Conservation (phyloP, 2,113 vertebrate species). For the Calyptommatus sinebrachiatus region DNA sequence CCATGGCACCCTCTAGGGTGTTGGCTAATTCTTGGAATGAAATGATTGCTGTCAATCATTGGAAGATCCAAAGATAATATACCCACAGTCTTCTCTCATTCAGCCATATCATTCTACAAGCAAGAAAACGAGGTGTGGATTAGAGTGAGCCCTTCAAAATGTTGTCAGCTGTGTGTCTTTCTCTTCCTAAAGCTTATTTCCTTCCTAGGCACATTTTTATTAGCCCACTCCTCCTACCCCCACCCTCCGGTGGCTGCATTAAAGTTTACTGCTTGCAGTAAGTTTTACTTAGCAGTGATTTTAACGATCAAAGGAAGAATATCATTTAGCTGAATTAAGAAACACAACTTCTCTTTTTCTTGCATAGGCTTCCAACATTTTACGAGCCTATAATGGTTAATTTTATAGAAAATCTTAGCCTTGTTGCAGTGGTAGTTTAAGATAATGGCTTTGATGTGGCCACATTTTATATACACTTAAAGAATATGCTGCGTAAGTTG, state of each 20-base stretch:
- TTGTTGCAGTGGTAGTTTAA: constrained; percentile 36
- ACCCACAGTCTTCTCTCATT: constrained; percentile 62
- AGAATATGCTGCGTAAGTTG: constrained; percentile 6
- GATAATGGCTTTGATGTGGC: constrained; percentile 34
- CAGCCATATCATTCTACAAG: constrained; percentile 58
- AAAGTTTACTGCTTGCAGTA: constrained; percentile 36
- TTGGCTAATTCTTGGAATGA: constrained; percentile 39
- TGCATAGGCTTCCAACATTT: constrained; percentile 31
- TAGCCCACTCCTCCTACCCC: neutral
- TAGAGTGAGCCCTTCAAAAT: constrained; percentile 2
- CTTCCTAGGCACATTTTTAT: constrained; percentile 16
- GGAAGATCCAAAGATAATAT: constrained; percentile 44
- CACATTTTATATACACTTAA: constrained; percentile 27
- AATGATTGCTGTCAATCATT: constrained; percentile 41
- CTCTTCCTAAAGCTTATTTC: constrained; percentile 19
- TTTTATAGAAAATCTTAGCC: constrained; percentile 37
- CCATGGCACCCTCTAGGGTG: constrained; percentile 36
- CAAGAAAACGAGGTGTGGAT: constrained; percentile 38
- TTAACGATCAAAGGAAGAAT: constrained; percentile 46
- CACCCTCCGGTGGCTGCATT: constrained; percentile 22
- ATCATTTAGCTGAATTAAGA: constrained; percentile 25
- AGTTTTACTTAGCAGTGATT: constrained; percentile 41
- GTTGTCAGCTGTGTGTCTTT: constrained; percentile 7
- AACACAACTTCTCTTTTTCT: constrained; percentile 3
- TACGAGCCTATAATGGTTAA: constrained; percentile 36